phyloP scores from a whole-genome alignment of 2,888 invertebrate species.

The Entomobrya multifasciata region DNA sequence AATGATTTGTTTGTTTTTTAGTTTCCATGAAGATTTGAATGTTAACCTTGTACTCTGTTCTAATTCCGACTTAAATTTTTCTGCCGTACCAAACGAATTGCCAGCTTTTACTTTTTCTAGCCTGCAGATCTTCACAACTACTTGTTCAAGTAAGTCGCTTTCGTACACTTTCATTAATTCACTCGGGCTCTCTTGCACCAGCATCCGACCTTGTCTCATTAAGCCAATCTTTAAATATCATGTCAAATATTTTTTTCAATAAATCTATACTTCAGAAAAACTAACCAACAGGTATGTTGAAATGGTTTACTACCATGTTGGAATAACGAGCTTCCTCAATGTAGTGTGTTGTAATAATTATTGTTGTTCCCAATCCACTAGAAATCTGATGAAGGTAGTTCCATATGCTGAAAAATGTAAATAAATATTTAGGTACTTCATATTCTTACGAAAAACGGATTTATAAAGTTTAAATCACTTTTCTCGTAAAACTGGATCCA shows the following conservation, averaged over 20 bases:
- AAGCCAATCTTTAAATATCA: slow-evolving; percentile 40
- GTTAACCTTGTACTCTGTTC: no score
- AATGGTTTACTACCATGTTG: slow-evolving; percentile 35
- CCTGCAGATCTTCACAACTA: slow-evolving; percentile 9
- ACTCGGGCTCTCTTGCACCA: neutral
- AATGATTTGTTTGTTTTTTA: no score
- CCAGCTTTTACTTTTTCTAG: neutral
- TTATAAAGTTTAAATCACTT: neutral
- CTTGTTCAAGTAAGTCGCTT: neutral
- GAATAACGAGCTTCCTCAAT: slow-evolving; percentile 34
- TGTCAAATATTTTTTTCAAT: neutral
- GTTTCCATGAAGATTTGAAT: no score
- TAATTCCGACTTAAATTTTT: no score
- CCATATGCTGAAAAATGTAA: neutral
- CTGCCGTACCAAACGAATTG: neutral
- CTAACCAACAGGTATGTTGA: no score
- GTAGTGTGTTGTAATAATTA: slow-evolving; percentile 41
- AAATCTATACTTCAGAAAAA: neutral
- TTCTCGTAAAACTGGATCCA: neutral
- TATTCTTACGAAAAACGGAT: no score
- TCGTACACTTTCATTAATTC: neutral
- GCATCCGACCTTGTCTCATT: neutral
- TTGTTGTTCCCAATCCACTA: neutral
- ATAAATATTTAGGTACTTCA: no score
- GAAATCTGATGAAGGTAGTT: neutral